phyloP scores from a whole-genome alignment of 2,797 vertebrate genomes.

The Podargus strigoides region DNA sequence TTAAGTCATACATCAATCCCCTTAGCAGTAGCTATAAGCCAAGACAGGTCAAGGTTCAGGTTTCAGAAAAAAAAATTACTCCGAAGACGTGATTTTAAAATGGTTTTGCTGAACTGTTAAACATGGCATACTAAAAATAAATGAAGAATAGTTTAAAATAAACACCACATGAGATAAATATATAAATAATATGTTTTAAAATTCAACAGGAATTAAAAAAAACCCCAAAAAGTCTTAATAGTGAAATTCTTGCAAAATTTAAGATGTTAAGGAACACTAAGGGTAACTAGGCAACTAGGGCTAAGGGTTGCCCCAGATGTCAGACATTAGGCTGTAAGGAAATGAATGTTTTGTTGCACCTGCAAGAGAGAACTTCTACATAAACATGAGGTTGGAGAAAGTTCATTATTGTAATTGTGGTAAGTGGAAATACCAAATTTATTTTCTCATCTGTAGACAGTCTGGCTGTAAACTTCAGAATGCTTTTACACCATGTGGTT shows the following conservation, averaged over 20 bases:
- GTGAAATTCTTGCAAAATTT: not conserved
- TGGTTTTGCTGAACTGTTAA: not conserved
- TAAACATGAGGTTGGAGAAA: not conserved
- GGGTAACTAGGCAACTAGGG: not conserved
- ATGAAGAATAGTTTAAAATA: not conserved
- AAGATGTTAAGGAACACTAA: not conserved
- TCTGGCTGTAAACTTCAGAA: not conserved
- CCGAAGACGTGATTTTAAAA: not conserved
- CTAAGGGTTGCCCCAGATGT: not conserved
- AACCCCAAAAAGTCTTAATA: not conserved
- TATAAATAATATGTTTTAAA: not conserved
- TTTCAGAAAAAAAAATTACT: not conserved
- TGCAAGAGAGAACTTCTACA: not conserved
- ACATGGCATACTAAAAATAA: fast-evolving
- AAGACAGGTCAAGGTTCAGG: not conserved
- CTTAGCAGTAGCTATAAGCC: not conserved
- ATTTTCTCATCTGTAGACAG: not conserved
- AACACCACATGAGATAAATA: not conserved
- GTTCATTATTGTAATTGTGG: not conserved
- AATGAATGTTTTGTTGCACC: not conserved
- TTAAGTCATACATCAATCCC: not conserved
- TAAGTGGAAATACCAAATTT: not conserved
- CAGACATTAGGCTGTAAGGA: not conserved
- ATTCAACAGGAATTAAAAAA: not conserved
- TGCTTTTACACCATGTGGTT: not conserved